Evolutionary conservation across 2,888 invertebrate genomes (phyloP).

Genomic region (Athetis lepigone): DNA sequence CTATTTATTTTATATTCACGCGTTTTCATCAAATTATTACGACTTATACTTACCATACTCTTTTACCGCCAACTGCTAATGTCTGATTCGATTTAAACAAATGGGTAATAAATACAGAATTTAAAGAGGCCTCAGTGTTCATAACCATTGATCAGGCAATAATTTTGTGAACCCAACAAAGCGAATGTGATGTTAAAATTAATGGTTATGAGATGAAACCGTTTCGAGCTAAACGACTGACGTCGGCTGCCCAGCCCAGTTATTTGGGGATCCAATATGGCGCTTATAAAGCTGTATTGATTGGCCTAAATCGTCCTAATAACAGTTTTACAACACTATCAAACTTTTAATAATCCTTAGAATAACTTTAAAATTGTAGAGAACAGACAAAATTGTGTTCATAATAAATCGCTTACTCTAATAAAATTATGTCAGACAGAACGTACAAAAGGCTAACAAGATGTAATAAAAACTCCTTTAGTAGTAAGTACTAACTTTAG

Average conservation of each 20-base stretch:
- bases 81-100: slow-evolving; percentile 45
- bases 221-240: slow-evolving; percentile 47
- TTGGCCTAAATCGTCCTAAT: slow-evolving; percentile 20
- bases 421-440: too few species aligned
- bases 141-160: slow-evolving; percentile 27
- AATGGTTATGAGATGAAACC: slow-evolving; percentile 54
- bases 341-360: slow-evolving; percentile 1
- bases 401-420: too few species aligned
- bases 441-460: too few species aligned
- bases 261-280: slow-evolving; percentile 51
- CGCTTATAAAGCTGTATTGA: slow-evolving; percentile 24
- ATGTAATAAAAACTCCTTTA: too few species aligned
- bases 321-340: slow-evolving; percentile 21
- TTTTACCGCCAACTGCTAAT: slow-evolving; percentile 35
- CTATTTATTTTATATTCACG: slow-evolving; percentile 21
- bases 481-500: too few species aligned
- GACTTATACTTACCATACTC: slow-evolving; percentile 35
- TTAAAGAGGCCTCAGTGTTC: slow-evolving; percentile 37
- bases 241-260: slow-evolving; percentile 47
- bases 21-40: slow-evolving; percentile 51
- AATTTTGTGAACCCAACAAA: slow-evolving; percentile 42
- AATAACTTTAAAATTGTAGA: not conserved
- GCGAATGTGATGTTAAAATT: slow-evolving; percentile 41
- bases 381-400: not conserved
- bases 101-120: slow-evolving; percentile 47